Evolutionary conservation across 2,113 vertebrate genomes (phyloP).

Genomic region (Neolamprologus fasciatus): DNA sequence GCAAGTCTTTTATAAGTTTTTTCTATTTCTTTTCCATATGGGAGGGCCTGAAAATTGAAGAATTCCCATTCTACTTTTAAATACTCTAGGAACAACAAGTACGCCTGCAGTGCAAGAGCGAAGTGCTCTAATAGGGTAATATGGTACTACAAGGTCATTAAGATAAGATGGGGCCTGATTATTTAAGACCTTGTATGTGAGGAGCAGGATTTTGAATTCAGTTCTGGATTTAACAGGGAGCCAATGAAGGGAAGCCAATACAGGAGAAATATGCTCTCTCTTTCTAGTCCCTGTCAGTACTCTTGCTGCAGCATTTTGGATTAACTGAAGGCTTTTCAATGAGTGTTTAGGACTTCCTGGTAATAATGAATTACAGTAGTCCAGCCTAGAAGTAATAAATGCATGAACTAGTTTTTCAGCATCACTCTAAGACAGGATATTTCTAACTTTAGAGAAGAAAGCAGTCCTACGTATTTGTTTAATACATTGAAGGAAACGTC

Average conservation of each 20-base stretch:
- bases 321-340: rapidly evolving
- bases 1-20: background rate
- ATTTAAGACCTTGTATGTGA: background rate
- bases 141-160: rapidly evolving
- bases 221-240: background rate
- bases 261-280: rapidly evolving
- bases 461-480: background rate
- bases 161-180: background rate
- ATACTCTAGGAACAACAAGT: background rate
- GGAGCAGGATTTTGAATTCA: background rate
- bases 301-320: background rate
- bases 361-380: rapidly evolving
- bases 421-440: rapidly evolving
- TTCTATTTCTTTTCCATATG: background rate
- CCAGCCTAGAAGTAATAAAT: background rate
- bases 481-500: too few species aligned
- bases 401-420: rapidly evolving
- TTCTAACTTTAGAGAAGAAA: rapidly evolving
- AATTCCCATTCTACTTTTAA: background rate
- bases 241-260: rapidly evolving
- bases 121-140: rapidly evolving
- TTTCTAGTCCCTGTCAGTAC: background rate
- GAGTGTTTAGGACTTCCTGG: background rate
- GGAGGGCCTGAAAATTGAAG: background rate
- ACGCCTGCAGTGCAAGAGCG: rapidly evolving